Evolutionary conservation across 2,888 invertebrate genomes (phyloP).

Genomic region (Cephus sareptanus): DNA sequence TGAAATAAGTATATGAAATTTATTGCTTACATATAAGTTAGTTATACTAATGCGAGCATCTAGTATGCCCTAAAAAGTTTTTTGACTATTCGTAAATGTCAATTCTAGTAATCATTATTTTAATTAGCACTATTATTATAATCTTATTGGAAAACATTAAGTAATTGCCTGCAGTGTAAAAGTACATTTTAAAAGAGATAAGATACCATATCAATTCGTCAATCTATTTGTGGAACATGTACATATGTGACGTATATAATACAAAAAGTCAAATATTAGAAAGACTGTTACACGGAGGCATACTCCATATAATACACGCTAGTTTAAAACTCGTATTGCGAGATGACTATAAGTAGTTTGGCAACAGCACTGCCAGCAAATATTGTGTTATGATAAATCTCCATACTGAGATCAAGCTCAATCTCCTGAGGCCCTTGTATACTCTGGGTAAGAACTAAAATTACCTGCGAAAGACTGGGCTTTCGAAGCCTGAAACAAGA

Average conservation of each 20-base stretch:
- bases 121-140: background rate
- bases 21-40: background rate
- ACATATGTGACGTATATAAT: background rate
- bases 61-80: background rate
- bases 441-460: conserved; percentile 78
- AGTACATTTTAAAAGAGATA: background rate
- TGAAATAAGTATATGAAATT: background rate
- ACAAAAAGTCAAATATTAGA: background rate
- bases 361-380: conserved; percentile 88
- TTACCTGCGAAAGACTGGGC: conserved; percentile 74
- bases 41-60: background rate
- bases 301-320: background rate
- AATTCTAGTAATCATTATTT: background rate
- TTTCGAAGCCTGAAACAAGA: conserved; percentile 70
- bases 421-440: conserved; percentile 92
- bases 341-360: conserved; percentile 86
- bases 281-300: background rate
- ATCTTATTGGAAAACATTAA: background rate
- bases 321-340: conserved; percentile 81
- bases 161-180: background rate
- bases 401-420: conserved; percentile 88
- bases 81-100: background rate
- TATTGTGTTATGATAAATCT: conserved; percentile 77
- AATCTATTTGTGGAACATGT: background rate
- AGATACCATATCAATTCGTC: background rate